Evolutionary conservation across 2,888 invertebrate genomes (phyloP).

Genomic region (Cantharis nigra): DNA sequence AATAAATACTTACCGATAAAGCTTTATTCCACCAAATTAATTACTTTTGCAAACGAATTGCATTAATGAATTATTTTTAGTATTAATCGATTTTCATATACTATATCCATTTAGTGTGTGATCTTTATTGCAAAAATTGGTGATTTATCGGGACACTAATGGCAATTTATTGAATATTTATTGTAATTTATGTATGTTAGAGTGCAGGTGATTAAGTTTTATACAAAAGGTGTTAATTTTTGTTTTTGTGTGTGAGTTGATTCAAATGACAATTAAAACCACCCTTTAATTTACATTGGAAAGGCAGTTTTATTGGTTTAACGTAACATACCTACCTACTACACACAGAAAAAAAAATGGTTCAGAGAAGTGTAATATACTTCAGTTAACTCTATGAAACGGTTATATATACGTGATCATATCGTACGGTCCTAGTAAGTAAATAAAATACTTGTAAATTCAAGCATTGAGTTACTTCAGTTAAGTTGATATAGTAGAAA

Average conservation of each 20-base stretch:
- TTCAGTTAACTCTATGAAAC: no score
- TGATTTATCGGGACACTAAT: background rate
- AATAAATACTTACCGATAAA: background rate
- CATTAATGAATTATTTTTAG: background rate
- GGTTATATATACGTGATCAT: no score
- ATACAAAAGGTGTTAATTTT: background rate
- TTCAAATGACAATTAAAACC: background rate
- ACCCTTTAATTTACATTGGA: background rate
- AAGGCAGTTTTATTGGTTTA: background rate
- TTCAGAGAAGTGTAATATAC: no score
- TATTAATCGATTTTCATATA: background rate
- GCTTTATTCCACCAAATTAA: background rate
- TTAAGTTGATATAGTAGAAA: no score
- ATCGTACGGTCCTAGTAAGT: no score
- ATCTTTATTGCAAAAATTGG: background rate
- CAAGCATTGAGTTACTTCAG: no score
- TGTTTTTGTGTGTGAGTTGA: background rate
- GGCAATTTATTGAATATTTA: background rate
- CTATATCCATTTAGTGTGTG: background rate
- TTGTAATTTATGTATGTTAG: background rate
- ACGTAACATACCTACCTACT: background rate
- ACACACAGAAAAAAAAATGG: no score
- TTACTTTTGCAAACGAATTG: background rate
- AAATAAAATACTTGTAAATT: no score
- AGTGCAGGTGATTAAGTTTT: background rate